Base-by-base conservation (phyloP, 2,113 vertebrate species). In the Beaufortia kweichowensis region DNA sequence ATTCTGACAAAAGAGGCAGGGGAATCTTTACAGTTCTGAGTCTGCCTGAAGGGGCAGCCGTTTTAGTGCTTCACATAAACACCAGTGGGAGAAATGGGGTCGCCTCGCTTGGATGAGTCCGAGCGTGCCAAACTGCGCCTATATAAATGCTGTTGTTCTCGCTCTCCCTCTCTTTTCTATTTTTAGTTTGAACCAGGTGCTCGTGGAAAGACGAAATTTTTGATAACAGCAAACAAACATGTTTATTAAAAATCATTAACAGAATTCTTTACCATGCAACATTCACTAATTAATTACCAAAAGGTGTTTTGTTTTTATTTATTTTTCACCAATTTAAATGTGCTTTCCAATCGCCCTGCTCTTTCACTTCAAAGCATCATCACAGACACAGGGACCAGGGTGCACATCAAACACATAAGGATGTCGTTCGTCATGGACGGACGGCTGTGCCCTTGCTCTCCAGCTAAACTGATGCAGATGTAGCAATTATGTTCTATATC, bases 391-490 rank as follows among this genome's bases (percentile, higher is more conserved):
- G 66, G 60, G 21, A 71, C 35, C 10, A 35, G 7, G 76, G 29
- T 61, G 63, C 64, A 48, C 4, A 68, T 35, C 29, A 43, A 73
- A 65, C 26, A 75, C 41, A 79, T 72, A 65, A 79, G 59, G 67
- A 68, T 56, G 62, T 71, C 74, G 50, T 71, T 76, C 43, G 79
- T 76, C 81, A 55, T 29, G 73, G 53, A 56, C 57, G 14, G 57
- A 28, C 2, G 29, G 48, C 31, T 79, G 41, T 68, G 56, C 28
- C 56, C 64, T 35, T 53, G 62, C 59, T 65, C 69, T 57, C 56
- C 7, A 26, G 61, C 29, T 68, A 62, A 75, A 82, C 50, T 62
- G 57, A 84, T 72, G 75, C 81, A 84, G 77, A 77, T 81, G 75
- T 41, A 75, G 73, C 75, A 80, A 76, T 75, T 81, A 75, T 48